Conservation (phyloP, 2,113 vertebrate genomes). For the Xiphophorus hellerii region DNA sequence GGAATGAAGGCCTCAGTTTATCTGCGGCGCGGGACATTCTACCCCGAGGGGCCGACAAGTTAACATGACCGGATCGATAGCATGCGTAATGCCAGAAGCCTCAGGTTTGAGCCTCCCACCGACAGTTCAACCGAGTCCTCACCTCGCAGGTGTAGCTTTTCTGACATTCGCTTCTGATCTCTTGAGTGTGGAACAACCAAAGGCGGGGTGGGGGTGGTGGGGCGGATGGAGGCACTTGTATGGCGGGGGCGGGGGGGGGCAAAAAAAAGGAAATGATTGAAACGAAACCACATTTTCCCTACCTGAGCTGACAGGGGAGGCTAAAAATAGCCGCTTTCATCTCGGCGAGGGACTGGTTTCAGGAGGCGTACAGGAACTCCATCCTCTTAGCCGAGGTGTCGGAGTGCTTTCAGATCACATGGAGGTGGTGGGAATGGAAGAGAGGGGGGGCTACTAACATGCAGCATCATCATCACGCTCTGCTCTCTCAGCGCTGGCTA, state of each 20-base stretch:
- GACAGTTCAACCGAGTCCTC: constrained; percentile 43
- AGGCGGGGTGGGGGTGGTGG: not conserved
- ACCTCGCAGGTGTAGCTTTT: constrained; percentile 33
- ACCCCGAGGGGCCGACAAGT: constrained; percentile 37
- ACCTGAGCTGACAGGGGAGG: constrained; percentile 40
- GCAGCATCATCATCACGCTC: constrained; percentile 36
- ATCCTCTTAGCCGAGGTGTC: constrained; percentile 30
- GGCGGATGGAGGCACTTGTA: no score
- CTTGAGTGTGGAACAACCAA: constrained; percentile 47
- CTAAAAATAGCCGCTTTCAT: constrained; percentile 68
- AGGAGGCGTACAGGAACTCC: constrained; percentile 16
- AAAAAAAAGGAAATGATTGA: constrained; percentile 21
- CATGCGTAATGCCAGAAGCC: constrained; percentile 22
- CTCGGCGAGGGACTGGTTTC: constrained; percentile 46
- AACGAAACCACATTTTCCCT: constrained; percentile 50
- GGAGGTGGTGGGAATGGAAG: constrained; percentile 6
- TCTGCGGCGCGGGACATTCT: constrained; percentile 54
- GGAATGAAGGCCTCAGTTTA: constrained; percentile 64
- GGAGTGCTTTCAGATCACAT: constrained; percentile 41
- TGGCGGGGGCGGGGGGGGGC: no score
- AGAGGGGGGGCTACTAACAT: constrained; percentile 13
- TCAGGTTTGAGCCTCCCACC: constrained; percentile 50
- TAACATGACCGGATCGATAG: constrained; percentile 62
- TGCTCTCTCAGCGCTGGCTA: constrained; percentile 24
- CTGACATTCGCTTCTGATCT: constrained; percentile 52